Base-by-base conservation (phyloP, 2,797 vertebrate genomes). In the Dermochelys coriacea region DNA sequence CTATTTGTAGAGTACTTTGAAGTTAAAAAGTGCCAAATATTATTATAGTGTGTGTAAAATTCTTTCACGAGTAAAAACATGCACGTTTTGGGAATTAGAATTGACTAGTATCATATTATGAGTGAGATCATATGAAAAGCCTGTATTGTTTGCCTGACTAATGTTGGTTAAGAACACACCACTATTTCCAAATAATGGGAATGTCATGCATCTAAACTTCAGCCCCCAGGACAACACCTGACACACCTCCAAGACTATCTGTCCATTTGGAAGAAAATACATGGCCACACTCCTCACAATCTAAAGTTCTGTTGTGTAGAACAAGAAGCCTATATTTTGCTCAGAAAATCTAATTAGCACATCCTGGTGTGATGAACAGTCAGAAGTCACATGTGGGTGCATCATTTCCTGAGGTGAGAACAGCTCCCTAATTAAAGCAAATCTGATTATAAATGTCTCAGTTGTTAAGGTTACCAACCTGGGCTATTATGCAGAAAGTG, bases 11-110 rank as follows among this genome's bases (percentile, higher is more conserved):
- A 1, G 0, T 1, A 78, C 96, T 97, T 96, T 95, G 96, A 96
- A 96, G 95, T 88, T 88, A n/a, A 29, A 82, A 95, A 96, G 87
- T 84, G 88, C 87, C 82, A 82, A 78, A 84, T 94, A 79, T 94
- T 95, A 96, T 95, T 94, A 91, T 77, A 95, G 86, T 96, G 93
- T 94, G 96, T 95, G 54, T 47, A 75, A 95, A 96, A 88, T 47
- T 93, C 96, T 96, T 87, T 93, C 93, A 95, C 93, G 93, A 96
- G 89, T 85, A 89, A 95, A 95, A 95, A 49, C 95, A 94, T 0
- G 6, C 94, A 95, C 54, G 52, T 18, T 2, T 95, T 95, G 92
- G 91, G 94, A 93, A 90, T 80, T 84, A 90, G 52, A 54, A 10
- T 87, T 95, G 89, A 92, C 91, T 85, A 80, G 93, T 7, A 51